Evolutionary conservation across 2,113 vertebrate species (phyloP), one percentile per base, ranked within the genome.

Genomic region (Hassar affinis): DNA sequence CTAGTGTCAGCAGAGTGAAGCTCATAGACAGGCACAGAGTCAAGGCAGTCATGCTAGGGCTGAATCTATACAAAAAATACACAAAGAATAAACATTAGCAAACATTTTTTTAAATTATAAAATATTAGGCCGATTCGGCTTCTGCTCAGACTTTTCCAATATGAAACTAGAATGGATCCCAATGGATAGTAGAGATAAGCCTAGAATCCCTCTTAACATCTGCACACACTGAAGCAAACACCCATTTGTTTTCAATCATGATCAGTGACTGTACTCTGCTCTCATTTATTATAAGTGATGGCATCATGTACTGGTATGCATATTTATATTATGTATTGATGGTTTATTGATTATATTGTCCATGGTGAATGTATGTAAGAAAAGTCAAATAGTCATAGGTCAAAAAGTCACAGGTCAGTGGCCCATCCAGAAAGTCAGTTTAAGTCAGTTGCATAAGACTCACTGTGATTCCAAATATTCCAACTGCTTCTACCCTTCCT

Each of bases 81-180:
- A 77, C 45, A 72, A 45, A 71, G 68, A 47, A 51, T 83, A 0
- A 57, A 71, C 62, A 57, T 27, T 14, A 51, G 78, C 74, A 51
- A 80, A 27, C 54, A n/a, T n/a, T n/a, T n/a, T n/a, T n/a, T n/a
- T n/a, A n/a, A n/a, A n/a, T n/a, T n/a, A n/a, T n/a, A n/a, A n/a
- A n/a, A n/a, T n/a, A n/a, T n/a, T n/a, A n/a, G n/a, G n/a, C n/a
- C n/a, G n/a, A n/a, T n/a, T n/a, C 30, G n/a, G 8, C 78, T 79
- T 77, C 77, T 84, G 49, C 78, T 83, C 77, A 84, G 87, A 87
- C 82, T 68, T 54, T 59, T 66, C 27, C 42, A 78, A 25, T 80
- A 52, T 33, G 45, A 66, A 72, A 61, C 27, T 56, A 25, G 54
- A 84, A 25, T 69, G 75, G 62, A 20, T 30, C 9, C 64, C 69